Evolutionary conservation across 2,797 vertebrate species (phyloP), one percentile per base, ranked within the genome.

Genomic region (Philypnodon macrostomus): DNA sequence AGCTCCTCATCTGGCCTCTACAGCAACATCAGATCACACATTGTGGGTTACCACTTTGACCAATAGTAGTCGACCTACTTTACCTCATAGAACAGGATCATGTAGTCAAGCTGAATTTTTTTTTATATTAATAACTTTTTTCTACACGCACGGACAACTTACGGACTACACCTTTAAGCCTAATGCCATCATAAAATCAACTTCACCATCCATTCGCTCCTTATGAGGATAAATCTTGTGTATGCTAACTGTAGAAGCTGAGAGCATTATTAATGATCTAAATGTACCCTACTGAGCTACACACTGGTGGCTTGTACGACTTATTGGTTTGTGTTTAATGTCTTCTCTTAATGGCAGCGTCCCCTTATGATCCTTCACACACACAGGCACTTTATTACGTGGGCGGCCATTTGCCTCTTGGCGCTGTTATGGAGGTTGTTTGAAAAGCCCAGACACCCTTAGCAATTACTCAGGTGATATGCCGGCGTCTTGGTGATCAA

Each of bases 391-490:
- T 79, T 78, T 76, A 81, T 80, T 69, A 70, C 53, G 46, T 38
- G 76, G 67, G 61, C 60, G 65, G 57, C 76, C 80, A 81, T 81
- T 82, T 85, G 47, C 75, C 63, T 80, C 47, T 70, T 78, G 79
- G 68, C 56, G 29, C 73, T 72, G 49, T 34, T 33, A 27, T 18
- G 58, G 36, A n/a, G 62, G 56, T 75, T 53, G 78, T 78, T 84
- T 83, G 80, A 87, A 70, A 44, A 77, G 58, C 81, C 80, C 74
- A 87, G 86, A 86, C 86, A 81, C 73, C 84, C 82, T 83, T 76
- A 58, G 79, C 79, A 81, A 89, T 91, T 87, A 89, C 86, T 89
- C 84, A 85, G 81, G 83, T 85, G 81, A 87, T 84, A 53, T 83
- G 81, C 74, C 84, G 85, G 69, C 27, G 13, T 56, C 56, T 46